phyloP scores from a whole-genome alignment of 2,797 vertebrate species.

The Acipenser transmontanus region DNA sequence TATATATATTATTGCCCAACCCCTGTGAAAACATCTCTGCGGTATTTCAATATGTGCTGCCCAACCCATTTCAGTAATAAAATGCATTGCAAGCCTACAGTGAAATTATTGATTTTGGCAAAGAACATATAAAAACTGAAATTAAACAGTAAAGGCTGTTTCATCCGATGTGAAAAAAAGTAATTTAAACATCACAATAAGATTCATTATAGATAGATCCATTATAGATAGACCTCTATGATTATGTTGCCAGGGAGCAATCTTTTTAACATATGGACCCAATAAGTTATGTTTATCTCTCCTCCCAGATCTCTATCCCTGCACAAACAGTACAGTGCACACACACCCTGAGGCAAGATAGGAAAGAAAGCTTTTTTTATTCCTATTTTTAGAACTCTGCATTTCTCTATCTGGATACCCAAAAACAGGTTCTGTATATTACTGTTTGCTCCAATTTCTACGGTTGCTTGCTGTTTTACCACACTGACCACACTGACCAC shows the following conservation, averaged over 20 bases:
- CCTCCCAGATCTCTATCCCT: neutral
- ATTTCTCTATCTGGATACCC: neutral
- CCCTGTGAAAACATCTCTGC: too few relatives aligned
- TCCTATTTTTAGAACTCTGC: neutral
- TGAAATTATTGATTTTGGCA: too few relatives aligned
- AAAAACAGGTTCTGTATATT: neutral
- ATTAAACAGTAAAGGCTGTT: too few relatives aligned
- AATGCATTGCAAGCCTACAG: too few relatives aligned
- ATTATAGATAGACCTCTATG: too few relatives aligned
- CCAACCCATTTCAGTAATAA: too few relatives aligned
- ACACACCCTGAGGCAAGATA: neutral
- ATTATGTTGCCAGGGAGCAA: neutral
- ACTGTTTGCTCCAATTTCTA: neutral
- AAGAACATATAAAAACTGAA: too few relatives aligned
- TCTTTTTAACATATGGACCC: neutral
- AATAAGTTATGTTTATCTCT: neutral
- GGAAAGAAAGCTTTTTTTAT: neutral
- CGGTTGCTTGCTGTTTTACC: neutral
- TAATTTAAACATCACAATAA: too few relatives aligned
- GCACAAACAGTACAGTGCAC: neutral
- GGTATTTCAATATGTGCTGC: too few relatives aligned
- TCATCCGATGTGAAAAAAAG: too few relatives aligned
- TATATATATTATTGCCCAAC: too few relatives aligned
- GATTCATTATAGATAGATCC: too few relatives aligned
- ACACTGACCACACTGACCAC: neutral